phyloP scores from a whole-genome alignment of 1,140 invertebrate species.

The Drosophila sulfurigaster region DNA sequence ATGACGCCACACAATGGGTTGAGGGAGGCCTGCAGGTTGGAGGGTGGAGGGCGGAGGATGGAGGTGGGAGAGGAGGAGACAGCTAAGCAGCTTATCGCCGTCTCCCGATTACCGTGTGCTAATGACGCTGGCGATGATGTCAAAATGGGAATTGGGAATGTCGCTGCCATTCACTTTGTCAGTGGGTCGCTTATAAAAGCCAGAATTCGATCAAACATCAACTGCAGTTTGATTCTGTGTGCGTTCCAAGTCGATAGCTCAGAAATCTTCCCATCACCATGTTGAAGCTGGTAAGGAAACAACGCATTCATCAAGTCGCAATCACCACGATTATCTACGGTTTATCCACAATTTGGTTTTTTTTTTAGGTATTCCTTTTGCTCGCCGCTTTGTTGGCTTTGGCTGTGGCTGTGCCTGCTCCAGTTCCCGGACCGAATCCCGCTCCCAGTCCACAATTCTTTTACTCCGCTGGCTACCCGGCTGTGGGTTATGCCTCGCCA shows the following conservation, averaged over 20 bases:
- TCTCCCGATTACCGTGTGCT: slow-evolving; percentile 4
- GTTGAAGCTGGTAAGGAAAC: slow-evolving; percentile 69
- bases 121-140: slow-evolving; percentile 36
- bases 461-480: slow-evolving; percentile 69
- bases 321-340: background rate
- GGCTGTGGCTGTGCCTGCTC: slow-evolving; percentile 60
- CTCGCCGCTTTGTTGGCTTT: slow-evolving; percentile 67
- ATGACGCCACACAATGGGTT: slow-evolving; percentile 23
- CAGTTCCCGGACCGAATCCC: slow-evolving; percentile 60
- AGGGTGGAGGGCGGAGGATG: background rate
- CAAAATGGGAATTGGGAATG: slow-evolving; percentile 24
- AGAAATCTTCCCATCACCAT: slow-evolving; percentile 54
- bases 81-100: slow-evolving; percentile 46
- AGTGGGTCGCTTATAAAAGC: slow-evolving; percentile 49
- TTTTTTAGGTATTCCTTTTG: slow-evolving; percentile 64
- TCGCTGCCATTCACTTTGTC: slow-evolving; percentile 13
- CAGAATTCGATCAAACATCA: slow-evolving; percentile 32
- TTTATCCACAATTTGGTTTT: background rate
- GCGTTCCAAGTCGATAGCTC: slow-evolving; percentile 40
- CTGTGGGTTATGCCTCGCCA: slow-evolving; percentile 62
- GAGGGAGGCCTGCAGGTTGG: background rate
- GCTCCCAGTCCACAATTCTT: slow-evolving; percentile 63
- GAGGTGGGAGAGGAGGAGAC: background rate
- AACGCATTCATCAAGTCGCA: background rate
- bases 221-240: slow-evolving; percentile 61